Conservation (phyloP, 2,797 vertebrate species). For the Phalloptychus januarius region DNA sequence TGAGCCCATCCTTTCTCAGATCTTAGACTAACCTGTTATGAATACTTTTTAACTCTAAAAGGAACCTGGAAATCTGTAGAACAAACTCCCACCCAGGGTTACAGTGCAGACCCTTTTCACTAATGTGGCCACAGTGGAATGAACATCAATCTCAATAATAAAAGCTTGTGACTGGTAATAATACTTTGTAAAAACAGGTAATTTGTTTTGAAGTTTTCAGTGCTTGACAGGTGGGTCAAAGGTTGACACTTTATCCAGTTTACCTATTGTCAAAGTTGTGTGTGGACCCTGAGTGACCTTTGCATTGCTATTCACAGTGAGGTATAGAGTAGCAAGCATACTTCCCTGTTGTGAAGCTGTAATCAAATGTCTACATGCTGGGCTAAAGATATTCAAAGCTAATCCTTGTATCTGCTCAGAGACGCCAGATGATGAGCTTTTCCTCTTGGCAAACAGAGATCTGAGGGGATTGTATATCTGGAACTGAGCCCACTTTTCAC, state of each 20-base stretch:
- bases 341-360: constrained; percentile 58
- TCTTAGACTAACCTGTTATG: background rate
- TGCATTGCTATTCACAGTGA: constrained; percentile 53
- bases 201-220: constrained; percentile 3
- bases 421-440: constrained; percentile 65
- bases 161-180: background rate
- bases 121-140: background rate
- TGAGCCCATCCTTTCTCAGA: background rate
- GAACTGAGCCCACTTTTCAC: constrained; percentile 39
- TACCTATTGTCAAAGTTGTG: constrained; percentile 20
- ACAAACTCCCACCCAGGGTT: background rate
- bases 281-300: constrained; percentile 47
- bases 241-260: constrained; percentile 19
- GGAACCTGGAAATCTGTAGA: background rate
- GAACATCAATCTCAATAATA: background rate
- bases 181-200: background rate
- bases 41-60: background rate
- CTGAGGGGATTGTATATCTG: constrained; percentile 51
- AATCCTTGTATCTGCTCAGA: constrained; percentile 75
- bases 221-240: constrained; percentile 33
- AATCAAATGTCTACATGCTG: constrained; percentile 61
- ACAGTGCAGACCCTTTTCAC: background rate
- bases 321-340: constrained; percentile 37
- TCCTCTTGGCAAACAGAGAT: constrained; percentile 56
- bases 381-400: constrained; percentile 62